Conservation (phyloP, 2,113 vertebrate genomes). For the Bos javanicus region DNA sequence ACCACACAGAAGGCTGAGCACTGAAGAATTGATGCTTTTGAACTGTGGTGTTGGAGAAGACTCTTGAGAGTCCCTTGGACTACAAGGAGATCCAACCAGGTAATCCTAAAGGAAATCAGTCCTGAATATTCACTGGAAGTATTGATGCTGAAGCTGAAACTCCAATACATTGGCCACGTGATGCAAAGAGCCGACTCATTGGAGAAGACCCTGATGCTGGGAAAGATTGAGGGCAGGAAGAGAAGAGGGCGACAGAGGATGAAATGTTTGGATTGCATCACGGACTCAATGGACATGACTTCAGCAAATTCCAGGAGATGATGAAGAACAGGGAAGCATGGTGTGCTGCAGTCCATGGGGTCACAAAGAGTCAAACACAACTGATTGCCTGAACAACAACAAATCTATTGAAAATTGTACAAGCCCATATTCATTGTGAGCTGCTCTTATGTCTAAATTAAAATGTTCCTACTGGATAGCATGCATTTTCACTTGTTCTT, state of each 20-base stretch:
- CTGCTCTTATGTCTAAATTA: neutral
- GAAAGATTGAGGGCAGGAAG: neutral
- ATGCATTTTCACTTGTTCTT: neutral
- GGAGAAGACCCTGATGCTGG: neutral
- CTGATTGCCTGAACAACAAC: neutral
- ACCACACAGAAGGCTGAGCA: neutral
- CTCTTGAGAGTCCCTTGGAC: neutral
- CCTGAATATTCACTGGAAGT: neutral
- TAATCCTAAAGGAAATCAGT: neutral
- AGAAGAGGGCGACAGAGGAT: neutral
- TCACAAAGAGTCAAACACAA: neutral
- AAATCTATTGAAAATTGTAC: neutral
- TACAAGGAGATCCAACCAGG: neutral
- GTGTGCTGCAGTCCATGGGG: neutral
- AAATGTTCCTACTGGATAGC: neutral
- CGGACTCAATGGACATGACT: neutral
- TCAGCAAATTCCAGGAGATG: neutral
- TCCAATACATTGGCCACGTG: neutral
- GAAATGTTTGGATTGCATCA: neutral
- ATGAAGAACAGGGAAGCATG: neutral
- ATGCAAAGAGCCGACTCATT: rapidly evolving
- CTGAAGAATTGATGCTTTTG: neutral
- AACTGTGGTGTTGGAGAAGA: neutral
- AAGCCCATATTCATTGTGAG: neutral
- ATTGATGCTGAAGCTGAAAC: neutral